Conservation (phyloP, 1,140 invertebrate genomes). For the Steinernema khuongi region DNA sequence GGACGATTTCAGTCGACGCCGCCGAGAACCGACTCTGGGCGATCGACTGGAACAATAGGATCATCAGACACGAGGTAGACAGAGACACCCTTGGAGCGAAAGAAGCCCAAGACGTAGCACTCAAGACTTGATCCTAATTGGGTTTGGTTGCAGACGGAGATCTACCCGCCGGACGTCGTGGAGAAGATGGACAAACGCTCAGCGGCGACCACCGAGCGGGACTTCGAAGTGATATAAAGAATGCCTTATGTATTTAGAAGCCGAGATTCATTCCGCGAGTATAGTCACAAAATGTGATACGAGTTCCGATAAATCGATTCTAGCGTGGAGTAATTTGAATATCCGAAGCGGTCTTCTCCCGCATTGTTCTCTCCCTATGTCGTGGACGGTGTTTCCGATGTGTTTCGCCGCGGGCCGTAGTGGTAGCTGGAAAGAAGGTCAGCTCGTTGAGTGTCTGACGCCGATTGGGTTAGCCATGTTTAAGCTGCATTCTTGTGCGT, state of each 20-base stretch:
- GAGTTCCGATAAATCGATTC: conserved; percentile 1
- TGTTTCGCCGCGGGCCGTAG: no score
- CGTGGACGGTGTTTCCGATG: no score
- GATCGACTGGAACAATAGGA: neutral
- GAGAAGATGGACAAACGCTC: neutral
- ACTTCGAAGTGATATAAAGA: conserved; percentile 6
- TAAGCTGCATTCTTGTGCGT: no score
- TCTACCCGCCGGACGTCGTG: neutral
- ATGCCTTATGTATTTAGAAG: neutral
- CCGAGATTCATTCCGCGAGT: neutral
- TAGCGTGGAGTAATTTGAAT: no score
- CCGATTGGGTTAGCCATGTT: no score
- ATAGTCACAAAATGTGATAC: neutral
- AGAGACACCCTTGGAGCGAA: no score
- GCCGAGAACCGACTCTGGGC: conserved; percentile 17
- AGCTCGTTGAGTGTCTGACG: no score
- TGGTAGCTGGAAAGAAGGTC: no score
- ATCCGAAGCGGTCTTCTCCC: no score
- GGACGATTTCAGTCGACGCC: conserved; percentile 16
- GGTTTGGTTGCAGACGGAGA: neutral
- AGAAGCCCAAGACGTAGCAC: neutral
- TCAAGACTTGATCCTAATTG: neutral
- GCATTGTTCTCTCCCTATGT: neutral
- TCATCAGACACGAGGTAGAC: neutral
- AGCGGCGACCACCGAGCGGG: neutral